A percentile compares a stretch with the other conserved stretches of the same genome.
Evolutionary conservation across 1,140 invertebrate genomes (phyloP).

Genomic region (Drosophila arizonae): DNA sequence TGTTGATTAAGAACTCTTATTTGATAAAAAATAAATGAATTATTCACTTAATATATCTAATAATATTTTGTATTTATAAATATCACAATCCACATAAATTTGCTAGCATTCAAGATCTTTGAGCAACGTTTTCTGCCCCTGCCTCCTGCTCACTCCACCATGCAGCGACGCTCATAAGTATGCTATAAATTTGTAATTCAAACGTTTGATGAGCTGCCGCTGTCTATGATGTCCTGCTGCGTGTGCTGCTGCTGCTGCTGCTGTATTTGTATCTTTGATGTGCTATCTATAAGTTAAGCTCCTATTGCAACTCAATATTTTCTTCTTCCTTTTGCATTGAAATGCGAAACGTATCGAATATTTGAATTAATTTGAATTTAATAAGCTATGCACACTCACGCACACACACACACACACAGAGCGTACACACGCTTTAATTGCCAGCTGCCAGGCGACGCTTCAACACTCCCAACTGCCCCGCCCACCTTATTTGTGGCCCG

Average conservation of each 20-base stretch:
- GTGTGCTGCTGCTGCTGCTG: not conserved
- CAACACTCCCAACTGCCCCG: not conserved
- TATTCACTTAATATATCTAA: too few relatives aligned
- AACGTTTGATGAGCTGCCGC: not conserved
- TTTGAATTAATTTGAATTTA: conserved; percentile 20
- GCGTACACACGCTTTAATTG: conserved; percentile 24
- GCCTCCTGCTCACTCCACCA: not conserved
- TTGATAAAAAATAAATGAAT: too few relatives aligned
- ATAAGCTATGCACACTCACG: conserved; percentile 2
- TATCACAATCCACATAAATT: too few relatives aligned
- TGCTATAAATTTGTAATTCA: conserved; percentile 40
- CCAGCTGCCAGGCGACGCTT: conserved; percentile 35
- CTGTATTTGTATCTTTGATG: conserved; percentile 8
- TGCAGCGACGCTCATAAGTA: conserved; percentile 26
- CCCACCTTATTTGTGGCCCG: not conserved
- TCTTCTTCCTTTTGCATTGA: conserved; percentile 1
- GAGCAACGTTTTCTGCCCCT: not conserved
- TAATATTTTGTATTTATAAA: too few relatives aligned
- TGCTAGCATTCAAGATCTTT: not conserved
- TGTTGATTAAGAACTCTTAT: too few relatives aligned
- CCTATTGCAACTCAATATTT: conserved; percentile 3
- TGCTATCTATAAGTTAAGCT: not conserved
- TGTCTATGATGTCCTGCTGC: not conserved
- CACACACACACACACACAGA: conserved; percentile 5
- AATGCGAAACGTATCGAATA: conserved; percentile 4